These are phyloP conservation scores for Aramus guarauna DNA, from an alignment of 2,113 vertebrate genomes.

Conservation along the genomic window DNA sequence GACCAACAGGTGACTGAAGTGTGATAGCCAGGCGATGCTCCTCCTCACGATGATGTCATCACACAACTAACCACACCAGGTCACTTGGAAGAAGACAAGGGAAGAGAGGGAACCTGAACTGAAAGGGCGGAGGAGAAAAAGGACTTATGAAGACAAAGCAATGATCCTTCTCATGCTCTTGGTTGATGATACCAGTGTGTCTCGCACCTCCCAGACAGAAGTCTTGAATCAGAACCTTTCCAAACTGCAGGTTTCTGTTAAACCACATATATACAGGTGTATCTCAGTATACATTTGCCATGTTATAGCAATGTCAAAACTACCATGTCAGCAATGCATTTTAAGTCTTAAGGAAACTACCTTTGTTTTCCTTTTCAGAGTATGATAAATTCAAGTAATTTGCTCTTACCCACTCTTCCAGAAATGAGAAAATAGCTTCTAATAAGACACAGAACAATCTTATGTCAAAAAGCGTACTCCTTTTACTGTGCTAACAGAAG, in stretches of 20 bases:
- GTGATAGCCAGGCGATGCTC: background rate
- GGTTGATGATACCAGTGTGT: background rate
- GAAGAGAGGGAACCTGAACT: background rate
- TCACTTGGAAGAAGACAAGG: background rate
- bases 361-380: background rate
- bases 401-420: background rate
- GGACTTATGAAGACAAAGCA: background rate
- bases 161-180: background rate
- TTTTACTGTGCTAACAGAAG: background rate
- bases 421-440: slow-evolving; percentile 32
- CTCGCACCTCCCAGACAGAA: background rate
- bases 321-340: background rate
- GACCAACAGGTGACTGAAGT: background rate
- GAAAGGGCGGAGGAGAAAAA: background rate
- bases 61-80: background rate
- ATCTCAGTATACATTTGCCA: background rate
- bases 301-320: background rate
- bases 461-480: background rate
- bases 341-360: background rate
- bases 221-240: background rate
- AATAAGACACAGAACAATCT: background rate
- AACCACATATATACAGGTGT: background rate
- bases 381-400: background rate
- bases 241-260: background rate
- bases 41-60: background rate